phyloP scores from a whole-genome alignment of 1,140 invertebrate genomes.

The Brachionus koreanus region DNA sequence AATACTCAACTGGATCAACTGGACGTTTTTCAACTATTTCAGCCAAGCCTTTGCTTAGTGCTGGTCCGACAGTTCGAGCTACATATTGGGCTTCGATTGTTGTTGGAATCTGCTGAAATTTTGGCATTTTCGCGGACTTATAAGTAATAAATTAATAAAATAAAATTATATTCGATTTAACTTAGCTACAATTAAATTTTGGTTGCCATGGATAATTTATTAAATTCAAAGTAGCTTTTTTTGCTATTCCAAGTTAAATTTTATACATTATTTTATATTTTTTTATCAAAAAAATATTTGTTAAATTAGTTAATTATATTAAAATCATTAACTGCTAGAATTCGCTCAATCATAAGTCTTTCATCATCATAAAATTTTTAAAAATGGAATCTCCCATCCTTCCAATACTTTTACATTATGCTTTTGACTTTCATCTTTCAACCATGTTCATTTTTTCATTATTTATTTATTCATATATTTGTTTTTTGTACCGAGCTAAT shows the following conservation, averaged over 20 bases:
- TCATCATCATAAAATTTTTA: no score
- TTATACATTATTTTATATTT: no score
- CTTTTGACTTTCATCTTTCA: no score
- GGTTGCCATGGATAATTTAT: not conserved
- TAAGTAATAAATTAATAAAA: not conserved
- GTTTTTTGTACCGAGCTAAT: no score
- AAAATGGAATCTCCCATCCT: no score
- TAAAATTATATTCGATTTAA: not conserved
- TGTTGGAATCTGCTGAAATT: conserved; percentile 28
- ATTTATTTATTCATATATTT: no score
- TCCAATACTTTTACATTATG: no score
- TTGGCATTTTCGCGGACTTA: conserved; percentile 3
- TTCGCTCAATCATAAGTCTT: no score
- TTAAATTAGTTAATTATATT: no score
- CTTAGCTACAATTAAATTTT: not conserved
- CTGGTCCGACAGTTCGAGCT: conserved; percentile 27
- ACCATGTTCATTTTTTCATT: no score
- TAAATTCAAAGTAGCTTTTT: not conserved
- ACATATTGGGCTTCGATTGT: conserved; percentile 35
- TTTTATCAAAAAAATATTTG: no score
- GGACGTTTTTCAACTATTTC: conserved; percentile 40
- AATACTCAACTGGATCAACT: conserved; percentile 40
- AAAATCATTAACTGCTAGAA: no score
- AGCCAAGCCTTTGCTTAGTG: conserved; percentile 8
- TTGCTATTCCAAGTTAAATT: not conserved